Base-by-base conservation (phyloP, 2,888 invertebrate species). In the Loripinus fragilis region DNA sequence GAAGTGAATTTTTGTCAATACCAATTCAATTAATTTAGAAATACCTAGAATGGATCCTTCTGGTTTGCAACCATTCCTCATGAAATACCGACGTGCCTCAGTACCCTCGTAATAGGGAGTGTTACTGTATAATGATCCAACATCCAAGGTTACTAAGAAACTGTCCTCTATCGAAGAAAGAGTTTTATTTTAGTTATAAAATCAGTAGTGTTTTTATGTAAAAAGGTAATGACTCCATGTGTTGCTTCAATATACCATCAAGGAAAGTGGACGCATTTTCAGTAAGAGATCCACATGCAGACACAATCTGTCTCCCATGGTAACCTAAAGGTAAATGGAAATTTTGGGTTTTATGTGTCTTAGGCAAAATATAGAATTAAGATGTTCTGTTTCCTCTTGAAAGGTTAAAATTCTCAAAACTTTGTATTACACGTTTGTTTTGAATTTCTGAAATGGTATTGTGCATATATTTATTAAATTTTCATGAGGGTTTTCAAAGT, bases 161-260 rank as follows among this genome's bases (percentile, higher is more conserved):
- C 55, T 41, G 55, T 71, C 71, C 50, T 69, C 35, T 33, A 33
- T 33, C 28, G 17, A 60, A 30, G 17, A 33, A 60, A 15, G 60
- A 33, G 17, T 60, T 60, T 33, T 33, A 33, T n/a, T n/a, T 33
- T 60, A 20, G 25, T 60, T 33, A 60, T 60, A 33, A 60, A 60
- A 33, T 60, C 33, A 33, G 33, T 60, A 33, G 60, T 33, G 60
- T 60, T 12, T 41, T 71, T 64, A 30, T 45, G 45, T 71, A 71
- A 30, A 64, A 71, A 15, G 64, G 71, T 41, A 71, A 45, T 5
- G 71, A 71, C 45, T 71, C 64, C 64, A 64, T 71, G 45, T 64
- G 60, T 1, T 45, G 23, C 41, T 71, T 64, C 30, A 70, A 23
- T 1, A n/a, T 52, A 20, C 5, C 33, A 60, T 33, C 60, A 60